Evolutionary conservation across 1,140 invertebrate genomes (phyloP).

Genomic region (Lasaia peninsularis): DNA sequence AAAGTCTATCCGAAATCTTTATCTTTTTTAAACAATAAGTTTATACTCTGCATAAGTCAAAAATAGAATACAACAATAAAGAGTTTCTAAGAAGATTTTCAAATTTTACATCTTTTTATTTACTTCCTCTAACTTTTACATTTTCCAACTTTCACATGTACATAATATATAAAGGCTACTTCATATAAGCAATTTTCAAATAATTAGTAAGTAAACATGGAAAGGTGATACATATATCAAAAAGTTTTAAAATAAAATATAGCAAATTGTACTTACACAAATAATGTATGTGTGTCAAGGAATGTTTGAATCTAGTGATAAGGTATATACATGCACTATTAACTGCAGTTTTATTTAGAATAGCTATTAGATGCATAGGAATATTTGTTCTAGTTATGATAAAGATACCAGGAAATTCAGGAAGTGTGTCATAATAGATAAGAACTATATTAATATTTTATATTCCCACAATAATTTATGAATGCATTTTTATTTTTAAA

Average conservation of each 20-base stretch:
- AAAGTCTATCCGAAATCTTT: no score
- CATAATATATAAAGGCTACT: no score
- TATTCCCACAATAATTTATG: constrained; percentile 23
- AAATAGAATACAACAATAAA: no score
- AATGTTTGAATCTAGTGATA: background rate
- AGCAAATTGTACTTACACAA: background rate
- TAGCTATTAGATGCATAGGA: constrained; percentile 10
- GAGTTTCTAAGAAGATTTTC: no score
- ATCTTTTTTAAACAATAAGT: no score
- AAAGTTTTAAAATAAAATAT: background rate
- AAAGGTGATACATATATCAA: background rate
- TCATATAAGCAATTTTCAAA: no score
- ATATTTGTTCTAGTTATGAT: constrained; percentile 40
- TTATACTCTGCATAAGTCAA: no score
- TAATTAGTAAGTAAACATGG: no score
- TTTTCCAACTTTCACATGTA: no score
- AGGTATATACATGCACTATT: background rate
- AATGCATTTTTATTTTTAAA: background rate
- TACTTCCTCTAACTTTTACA: no score
- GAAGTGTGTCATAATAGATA: constrained; percentile 43
- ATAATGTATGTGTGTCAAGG: background rate
- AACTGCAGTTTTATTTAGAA: background rate
- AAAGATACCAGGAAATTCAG: constrained; percentile 26
- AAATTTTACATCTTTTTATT: no score
- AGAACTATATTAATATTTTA: constrained; percentile 17